Base-by-base conservation (phyloP, 2,113 vertebrate species). In the Peromyscus leucopus region DNA sequence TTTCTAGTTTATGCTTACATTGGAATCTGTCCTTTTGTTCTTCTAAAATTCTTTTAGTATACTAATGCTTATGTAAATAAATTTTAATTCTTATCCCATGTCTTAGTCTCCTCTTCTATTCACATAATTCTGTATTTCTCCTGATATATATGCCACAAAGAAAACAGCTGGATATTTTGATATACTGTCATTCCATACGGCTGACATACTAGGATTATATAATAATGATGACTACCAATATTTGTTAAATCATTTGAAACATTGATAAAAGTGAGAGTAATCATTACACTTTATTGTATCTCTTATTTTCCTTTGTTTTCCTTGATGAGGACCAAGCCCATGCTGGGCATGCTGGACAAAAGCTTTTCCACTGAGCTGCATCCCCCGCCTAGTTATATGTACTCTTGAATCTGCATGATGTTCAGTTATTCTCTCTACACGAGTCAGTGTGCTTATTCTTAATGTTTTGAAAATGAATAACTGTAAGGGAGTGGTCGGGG, bases 391-490 rank as follows among this genome's bases (percentile, higher is more conserved):
- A 63, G 2, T 85, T 39, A 26, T 16, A 3, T 21, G 22, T 63
- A 22, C n/a, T 71, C 61, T 39, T 74, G 61, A 78, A 59, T 72
- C 72, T 96, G n/a, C 48, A 48, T 65, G 22, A 55, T 71, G 15
- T 92, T 96, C 69, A 36, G 4, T 78, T 84, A 57, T 63, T 63
- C 7, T 85, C 15, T 80, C 55, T 78, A 69, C 15, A 90, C 82
- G 51, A 78, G 74, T 48, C n/a, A 96, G 63, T 85, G 78, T 76
- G 61, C 46, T 84, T 42, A 39, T 92, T 94, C 63, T 59, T 51
- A 36, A 19, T 67, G 28, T 65, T 36, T 89, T 67, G 63, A 76
- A 46, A 76, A 42, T 39, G 22, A 75, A 10, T 51, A 31, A 39
- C 24, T 89, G n/a, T 78, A 78, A 78, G 39, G 39, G 21, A 76